Percentiles rank a stretch among this genome's conserved stretches.
These are phyloP conservation scores for Streptopelia turtur DNA, from an alignment of 2,797 vertebrate species.

Conservation along the genomic window DNA sequence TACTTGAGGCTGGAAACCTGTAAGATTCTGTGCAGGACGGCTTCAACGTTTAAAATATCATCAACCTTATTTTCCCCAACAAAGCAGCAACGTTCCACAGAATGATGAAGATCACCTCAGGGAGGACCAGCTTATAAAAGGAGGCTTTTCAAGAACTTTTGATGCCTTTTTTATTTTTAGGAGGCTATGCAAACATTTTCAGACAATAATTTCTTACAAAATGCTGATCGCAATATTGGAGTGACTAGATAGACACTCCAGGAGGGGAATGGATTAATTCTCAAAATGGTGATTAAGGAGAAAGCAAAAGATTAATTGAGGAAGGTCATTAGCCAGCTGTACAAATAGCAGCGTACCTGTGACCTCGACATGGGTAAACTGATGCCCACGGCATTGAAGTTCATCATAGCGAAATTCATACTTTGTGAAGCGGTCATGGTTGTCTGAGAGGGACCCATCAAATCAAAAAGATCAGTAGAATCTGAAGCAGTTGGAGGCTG, in stretches of 20 bases:
- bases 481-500: constrained; percentile 77
- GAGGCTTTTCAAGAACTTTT: neutral
- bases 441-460: constrained; percentile 89
- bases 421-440: constrained; percentile 91
- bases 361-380: constrained; percentile 88
- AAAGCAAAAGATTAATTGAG: neutral
- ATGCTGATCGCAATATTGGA: neutral
- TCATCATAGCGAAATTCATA: constrained; percentile 94
- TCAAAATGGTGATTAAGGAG: neutral
- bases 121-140: neutral
- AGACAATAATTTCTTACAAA: neutral
- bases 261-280: neutral
- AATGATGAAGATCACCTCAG: neutral
- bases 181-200: neutral
- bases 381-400: constrained; percentile 81
- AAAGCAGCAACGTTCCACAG: neutral
- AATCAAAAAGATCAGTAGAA: constrained; percentile 90
- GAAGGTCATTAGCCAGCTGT: neutral
- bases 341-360: constrained; percentile 82
- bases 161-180: neutral
- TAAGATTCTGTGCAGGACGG: neutral
- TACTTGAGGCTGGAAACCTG: neutral
- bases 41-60: neutral
- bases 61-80: neutral
- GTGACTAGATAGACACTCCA: neutral